phyloP scores from a whole-genome alignment of 2,797 vertebrate species.

The Tragopan temminckii region DNA sequence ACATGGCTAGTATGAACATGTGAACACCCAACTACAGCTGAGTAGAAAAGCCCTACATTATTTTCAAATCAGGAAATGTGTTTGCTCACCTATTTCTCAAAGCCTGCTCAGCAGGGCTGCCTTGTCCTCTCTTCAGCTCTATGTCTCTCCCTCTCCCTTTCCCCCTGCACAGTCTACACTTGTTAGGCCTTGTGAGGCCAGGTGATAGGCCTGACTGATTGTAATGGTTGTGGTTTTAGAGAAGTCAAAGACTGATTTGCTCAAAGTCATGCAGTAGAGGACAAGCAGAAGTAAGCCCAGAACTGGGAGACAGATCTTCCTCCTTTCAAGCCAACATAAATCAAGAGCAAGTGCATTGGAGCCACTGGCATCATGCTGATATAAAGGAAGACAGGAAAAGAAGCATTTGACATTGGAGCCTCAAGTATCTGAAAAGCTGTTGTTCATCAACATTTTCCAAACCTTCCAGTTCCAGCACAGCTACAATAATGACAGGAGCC shows the following conservation, averaged over 20 bases:
- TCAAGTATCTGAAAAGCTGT: neutral
- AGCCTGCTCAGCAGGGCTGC: fast-evolving
- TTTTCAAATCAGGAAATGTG: neutral
- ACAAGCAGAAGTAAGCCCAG: neutral
- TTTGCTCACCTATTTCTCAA: neutral
- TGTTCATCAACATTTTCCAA: neutral
- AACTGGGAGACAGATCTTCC: neutral
- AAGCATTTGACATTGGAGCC: neutral
- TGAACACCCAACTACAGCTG: neutral
- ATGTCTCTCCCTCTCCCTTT: neutral
- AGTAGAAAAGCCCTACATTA: neutral
- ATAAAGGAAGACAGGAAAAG: neutral
- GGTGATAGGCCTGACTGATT: neutral
- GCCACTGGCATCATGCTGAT: neutral
- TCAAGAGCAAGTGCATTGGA: neutral
- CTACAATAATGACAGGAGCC: neutral
- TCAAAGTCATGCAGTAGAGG: neutral
- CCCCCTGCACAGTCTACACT: fast-evolving
- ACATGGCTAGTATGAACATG: neutral
- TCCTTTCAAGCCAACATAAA: neutral
- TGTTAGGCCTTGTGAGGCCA: neutral
- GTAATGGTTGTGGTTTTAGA: neutral
- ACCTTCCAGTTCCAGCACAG: neutral
- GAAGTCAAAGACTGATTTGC: neutral
- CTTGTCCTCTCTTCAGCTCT: neutral